These are phyloP conservation scores for Nothobranchius furzeri DNA, from an alignment of 2,113 vertebrate species.

Conservation along the genomic window DNA sequence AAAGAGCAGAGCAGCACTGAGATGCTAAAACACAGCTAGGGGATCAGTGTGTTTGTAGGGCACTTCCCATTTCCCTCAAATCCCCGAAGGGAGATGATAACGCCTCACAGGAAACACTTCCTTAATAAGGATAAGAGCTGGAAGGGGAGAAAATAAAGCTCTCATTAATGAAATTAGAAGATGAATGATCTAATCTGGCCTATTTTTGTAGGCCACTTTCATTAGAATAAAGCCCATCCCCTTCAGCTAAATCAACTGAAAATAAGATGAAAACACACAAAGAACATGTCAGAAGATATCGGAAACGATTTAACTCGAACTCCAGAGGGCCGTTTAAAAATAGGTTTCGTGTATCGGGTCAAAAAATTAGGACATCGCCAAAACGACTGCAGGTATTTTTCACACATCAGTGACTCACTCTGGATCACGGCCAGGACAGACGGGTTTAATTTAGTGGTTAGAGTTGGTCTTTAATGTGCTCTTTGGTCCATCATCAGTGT, in stretches of 20 bases:
- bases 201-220: conserved; percentile 28
- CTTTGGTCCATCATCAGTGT: too few relatives aligned
- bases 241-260: neutral
- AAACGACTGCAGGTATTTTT: conserved; percentile 40
- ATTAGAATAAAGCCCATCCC: conserved; percentile 1
- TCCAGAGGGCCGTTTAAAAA: conserved; percentile 12
- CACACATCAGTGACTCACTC: conserved; percentile 32
- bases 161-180: conserved; percentile 23
- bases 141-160: conserved; percentile 10
- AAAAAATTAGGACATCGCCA: conserved; percentile 25
- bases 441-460: conserved; percentile 13
- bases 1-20: conserved; percentile 15
- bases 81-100: neutral
- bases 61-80: neutral
- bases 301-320: conserved; percentile 21
- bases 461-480: conserved; percentile 10
- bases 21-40: neutral
- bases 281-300: neutral
- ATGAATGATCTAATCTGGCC: conserved; percentile 12
- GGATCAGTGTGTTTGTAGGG: neutral
- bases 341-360: conserved; percentile 7
- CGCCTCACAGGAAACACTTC: neutral
- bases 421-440: conserved; percentile 16
- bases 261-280: neutral
- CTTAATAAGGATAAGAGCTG: neutral